These are phyloP conservation scores for Danio aesculapii DNA, from an alignment of 2,797 vertebrate genomes.

Conservation along the genomic window DNA sequence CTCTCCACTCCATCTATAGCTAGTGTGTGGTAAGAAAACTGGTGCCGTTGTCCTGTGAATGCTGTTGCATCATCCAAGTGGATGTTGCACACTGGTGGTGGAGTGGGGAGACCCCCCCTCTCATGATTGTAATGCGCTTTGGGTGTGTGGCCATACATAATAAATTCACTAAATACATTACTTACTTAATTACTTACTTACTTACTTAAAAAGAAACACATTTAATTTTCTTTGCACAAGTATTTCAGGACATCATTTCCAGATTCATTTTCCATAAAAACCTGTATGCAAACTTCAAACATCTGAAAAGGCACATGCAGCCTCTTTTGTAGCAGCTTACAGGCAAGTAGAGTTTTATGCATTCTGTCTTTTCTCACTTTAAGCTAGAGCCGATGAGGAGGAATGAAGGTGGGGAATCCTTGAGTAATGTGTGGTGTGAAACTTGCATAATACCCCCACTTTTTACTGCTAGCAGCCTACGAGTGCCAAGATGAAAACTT, in stretches of 20 bases:
- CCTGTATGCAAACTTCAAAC: background rate
- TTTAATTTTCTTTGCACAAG: background rate
- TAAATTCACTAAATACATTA: no score
- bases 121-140: no score
- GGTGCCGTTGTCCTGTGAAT: no score
- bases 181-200: no score
- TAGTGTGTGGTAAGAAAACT: no score
- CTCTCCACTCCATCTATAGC: no score
- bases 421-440: slow-evolving; percentile 36
- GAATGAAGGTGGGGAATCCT: background rate
- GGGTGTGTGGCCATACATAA: no score
- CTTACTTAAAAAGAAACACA: background rate
- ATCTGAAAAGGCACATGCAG: background rate
- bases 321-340: background rate
- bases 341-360: background rate
- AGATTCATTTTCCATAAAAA: background rate
- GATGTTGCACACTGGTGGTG: no score
- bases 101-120: no score
- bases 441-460: slow-evolving; percentile 23
- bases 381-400: background rate
- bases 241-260: background rate
- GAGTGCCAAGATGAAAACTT: slow-evolving; percentile 45
- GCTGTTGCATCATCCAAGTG: no score
- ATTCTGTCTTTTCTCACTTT: slow-evolving; percentile 14
- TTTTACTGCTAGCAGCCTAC: slow-evolving; percentile 1